A percentile compares a stretch with the other conserved stretches of the same genome.
Evolutionary conservation across 2,888 invertebrate species (phyloP).

Genomic region (Lepidocyrtinus sp.): DNA sequence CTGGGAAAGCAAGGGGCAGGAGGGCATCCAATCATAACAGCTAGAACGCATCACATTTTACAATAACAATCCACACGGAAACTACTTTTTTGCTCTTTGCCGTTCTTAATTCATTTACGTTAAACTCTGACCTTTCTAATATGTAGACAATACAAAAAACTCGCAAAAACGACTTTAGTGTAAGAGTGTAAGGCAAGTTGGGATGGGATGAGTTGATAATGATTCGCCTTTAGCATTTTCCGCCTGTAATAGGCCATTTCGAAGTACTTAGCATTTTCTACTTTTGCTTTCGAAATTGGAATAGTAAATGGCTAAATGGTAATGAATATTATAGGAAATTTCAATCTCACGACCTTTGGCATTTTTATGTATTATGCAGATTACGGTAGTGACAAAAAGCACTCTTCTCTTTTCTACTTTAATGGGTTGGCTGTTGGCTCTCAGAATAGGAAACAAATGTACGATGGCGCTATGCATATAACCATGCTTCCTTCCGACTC

Average conservation of each 20-base stretch:
- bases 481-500: background rate
- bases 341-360: constrained; percentile 49
- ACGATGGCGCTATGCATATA: constrained; percentile 16
- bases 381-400: constrained; percentile 11
- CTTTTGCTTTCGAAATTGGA: background rate
- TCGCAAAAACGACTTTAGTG: constrained; percentile 19
- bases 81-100: background rate
- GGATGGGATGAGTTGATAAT: constrained; percentile 1
- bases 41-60: too few relatives aligned
- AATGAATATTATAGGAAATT: constrained; percentile 38
- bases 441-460: constrained; percentile 41
- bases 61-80: background rate
- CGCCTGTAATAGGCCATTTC: background rate
- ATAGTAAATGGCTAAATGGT: constrained; percentile 13
- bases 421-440: background rate
- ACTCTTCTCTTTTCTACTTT: constrained; percentile 5
- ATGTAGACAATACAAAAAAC: background rate
- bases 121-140: constrained; percentile 47
- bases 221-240: too few relatives aligned
- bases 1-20: too few relatives aligned
- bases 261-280: background rate
- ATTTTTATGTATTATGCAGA: constrained; percentile 44
- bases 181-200: constrained; percentile 27
- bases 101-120: constrained; percentile 18
- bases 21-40: too few relatives aligned